Evolutionary conservation across 2,888 invertebrate genomes (phyloP).

Genomic region (Zeuzera pyrina): DNA sequence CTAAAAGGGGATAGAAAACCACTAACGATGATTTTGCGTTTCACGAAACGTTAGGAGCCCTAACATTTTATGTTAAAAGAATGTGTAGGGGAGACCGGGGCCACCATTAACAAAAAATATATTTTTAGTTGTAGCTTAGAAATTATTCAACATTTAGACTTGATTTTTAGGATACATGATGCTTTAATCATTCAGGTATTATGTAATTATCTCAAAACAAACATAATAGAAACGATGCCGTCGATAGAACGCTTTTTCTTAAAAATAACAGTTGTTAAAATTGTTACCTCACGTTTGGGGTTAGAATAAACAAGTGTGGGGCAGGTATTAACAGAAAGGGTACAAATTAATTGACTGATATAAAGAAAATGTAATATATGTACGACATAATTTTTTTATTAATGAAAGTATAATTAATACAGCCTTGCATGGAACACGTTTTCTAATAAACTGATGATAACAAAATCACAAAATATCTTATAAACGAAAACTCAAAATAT

Average conservation of each 20-base stretch:
- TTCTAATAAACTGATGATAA: not conserved
- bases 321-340: conserved; percentile 1
- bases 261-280: no score
- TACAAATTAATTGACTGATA: no score
- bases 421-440: not conserved
- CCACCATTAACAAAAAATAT: conserved; percentile 1
- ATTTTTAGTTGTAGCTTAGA: conserved; percentile 1
- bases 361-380: not conserved
- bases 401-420: not conserved
- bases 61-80: no score
- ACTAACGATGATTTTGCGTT: no score
- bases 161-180: conserved; percentile 1
- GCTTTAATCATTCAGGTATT: no score
- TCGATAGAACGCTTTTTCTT: no score
- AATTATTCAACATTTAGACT: conserved; percentile 1
- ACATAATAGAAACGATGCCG: no score
- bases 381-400: not conserved
- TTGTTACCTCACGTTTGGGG: conserved; percentile 1
- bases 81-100: conserved; percentile 2
- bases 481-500: conserved; percentile 1
- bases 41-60: no score
- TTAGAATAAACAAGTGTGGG: conserved; percentile 1
- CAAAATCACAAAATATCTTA: not conserved
- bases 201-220: no score
- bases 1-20: no score